Evolutionary conservation across 2,888 invertebrate genomes (phyloP).

Genomic region (Leucophenga montana): DNA sequence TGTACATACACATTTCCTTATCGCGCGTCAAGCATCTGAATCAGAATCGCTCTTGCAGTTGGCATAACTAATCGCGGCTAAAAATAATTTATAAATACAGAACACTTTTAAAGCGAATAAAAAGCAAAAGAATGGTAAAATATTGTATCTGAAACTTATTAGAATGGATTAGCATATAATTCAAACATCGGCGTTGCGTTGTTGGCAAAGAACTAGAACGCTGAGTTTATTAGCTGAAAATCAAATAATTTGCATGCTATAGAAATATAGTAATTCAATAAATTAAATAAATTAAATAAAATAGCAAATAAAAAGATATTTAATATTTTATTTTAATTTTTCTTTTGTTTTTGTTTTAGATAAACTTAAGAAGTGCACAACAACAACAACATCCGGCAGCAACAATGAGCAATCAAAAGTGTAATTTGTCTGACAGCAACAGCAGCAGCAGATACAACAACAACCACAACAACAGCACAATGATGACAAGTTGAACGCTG

Average conservation of each 20-base stretch:
- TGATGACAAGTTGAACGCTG: constrained; percentile 6
- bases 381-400: constrained; percentile 57
- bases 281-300: background rate
- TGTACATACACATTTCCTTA: background rate
- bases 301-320: constrained; percentile 35
- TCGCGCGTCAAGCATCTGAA: constrained; percentile 34
- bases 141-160: constrained; percentile 7
- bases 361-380: constrained; percentile 36
- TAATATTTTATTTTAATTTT: constrained; percentile 31
- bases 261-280: constrained; percentile 22
- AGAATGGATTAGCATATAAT: constrained; percentile 3
- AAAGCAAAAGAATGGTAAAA: constrained; percentile 48
- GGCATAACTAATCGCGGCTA: constrained; percentile 56
- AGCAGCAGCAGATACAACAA: constrained; percentile 51
- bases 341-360: constrained; percentile 18
- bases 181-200: constrained; percentile 19
- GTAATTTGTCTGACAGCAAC: constrained; percentile 49
- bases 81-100: constrained; percentile 41
- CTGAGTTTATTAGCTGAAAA: background rate
- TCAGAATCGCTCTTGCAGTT: constrained; percentile 17
- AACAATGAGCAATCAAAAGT: constrained; percentile 46
- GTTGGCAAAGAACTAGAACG: background rate
- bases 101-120: constrained; percentile 43
- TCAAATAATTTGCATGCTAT: constrained; percentile 33
- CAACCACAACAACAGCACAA: constrained; percentile 32